Evolutionary conservation across 53 echinoderm and acorn worm species (phyloP), one percentile per base, ranked within the genome.

Genomic region (Holothuria leucospilota): DNA sequence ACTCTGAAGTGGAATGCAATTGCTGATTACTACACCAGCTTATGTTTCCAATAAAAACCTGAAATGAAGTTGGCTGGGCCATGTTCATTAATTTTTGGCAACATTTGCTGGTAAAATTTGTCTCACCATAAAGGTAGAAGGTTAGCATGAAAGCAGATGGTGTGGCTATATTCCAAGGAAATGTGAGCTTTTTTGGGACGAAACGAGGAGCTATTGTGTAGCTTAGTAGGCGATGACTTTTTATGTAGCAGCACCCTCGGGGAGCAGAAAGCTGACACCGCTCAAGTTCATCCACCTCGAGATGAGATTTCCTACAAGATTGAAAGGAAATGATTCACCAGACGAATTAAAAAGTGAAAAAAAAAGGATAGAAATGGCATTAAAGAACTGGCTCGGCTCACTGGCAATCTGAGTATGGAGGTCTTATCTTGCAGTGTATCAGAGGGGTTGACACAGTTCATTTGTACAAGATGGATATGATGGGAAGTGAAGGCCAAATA

Each of bases 261-360:
- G 75, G 75, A 75, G 51, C 49, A 75, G 75, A 75, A 75, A 75
- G 75, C 75, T 75, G 75, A 75, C 75, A 75, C 75, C 53, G 52
- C 52, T 75, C 75, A 75, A 75, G 75, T 75, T 75, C 75, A 75
- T 75, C 75, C 52, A 75, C 75, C 75, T 75, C 75, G 24, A 39
- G 39, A 28, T 70, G 70, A 28, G 70, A 70, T 70, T 70, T 70
- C 70, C 38, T 70, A 40, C 15, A 41, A 39, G 38, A 75, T 25
- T 75, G 46, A 75, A 49, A 75, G 75, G 75, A 75, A 49, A 75
- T 75, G 75, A 75, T 75, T 75, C 75, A 75, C 75, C 75, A 75
- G 75, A 75, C 75, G 51, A 52, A 75, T 51, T 75, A 51, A 75
- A 75, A 75, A 75, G 28, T 49, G 75, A 49, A 75, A 75, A 75